Conservation (phyloP, 2,888 invertebrate genomes). For the Megalurothrips usitatus region DNA sequence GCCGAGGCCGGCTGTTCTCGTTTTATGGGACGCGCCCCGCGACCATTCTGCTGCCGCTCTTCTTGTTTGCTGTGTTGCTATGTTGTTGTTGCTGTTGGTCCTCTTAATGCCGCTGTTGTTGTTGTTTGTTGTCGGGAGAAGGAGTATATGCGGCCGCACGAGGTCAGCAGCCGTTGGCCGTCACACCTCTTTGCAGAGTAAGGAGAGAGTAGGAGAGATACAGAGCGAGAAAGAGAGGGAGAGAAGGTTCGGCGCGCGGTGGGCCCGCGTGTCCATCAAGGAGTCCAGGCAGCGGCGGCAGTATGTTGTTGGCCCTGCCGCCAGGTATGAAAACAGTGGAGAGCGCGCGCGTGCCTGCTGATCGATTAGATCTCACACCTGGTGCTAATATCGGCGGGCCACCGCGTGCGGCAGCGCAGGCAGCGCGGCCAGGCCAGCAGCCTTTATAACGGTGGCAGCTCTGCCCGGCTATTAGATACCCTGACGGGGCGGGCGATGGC, state of each 20-base stretch:
- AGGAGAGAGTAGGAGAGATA: too few relatives aligned
- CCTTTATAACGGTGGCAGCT: not conserved
- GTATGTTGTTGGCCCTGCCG: not conserved
- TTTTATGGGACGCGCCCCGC: not conserved
- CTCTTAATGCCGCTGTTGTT: too few relatives aligned
- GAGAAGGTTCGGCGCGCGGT: too few relatives aligned
- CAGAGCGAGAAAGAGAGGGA: too few relatives aligned
- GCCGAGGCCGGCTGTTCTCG: not conserved
- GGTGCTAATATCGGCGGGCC: not conserved
- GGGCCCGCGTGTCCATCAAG: too few relatives aligned
- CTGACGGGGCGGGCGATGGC: too few relatives aligned
- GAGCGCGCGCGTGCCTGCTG: not conserved
- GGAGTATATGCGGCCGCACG: too few relatives aligned
- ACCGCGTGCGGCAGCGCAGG: not conserved
- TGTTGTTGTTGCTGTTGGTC: too few relatives aligned
- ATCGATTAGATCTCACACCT: conserved; percentile 1
- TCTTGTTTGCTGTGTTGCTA: too few relatives aligned
- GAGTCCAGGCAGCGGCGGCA: not conserved
- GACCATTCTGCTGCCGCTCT: not conserved
- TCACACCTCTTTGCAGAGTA: too few relatives aligned
- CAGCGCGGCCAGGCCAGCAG: not conserved
- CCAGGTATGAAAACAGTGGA: not conserved
- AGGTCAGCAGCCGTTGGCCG: too few relatives aligned
- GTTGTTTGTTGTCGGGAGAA: too few relatives aligned
- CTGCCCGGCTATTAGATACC: not conserved